Conservation (phyloP, 2,797 vertebrate genomes). For the Phyllotis vaccarum region DNA sequence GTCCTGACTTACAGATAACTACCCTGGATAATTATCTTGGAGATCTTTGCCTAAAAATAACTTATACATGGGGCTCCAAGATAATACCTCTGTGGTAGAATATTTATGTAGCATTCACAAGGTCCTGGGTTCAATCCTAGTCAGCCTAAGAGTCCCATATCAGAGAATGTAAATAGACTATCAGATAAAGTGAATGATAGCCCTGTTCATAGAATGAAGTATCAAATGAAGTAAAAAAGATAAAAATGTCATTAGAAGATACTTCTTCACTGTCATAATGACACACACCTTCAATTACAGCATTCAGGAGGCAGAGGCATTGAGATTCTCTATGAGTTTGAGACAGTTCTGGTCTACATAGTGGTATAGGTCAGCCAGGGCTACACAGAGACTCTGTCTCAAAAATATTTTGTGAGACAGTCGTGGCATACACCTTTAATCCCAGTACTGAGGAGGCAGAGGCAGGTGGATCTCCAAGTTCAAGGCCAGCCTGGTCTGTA, state of each 20-base stretch:
- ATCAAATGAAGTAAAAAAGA: slow-evolving; percentile 32
- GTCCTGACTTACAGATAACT: background rate
- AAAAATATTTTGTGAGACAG: background rate
- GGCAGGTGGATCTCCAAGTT: background rate
- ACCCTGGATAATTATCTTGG: background rate
- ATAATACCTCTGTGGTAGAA: background rate
- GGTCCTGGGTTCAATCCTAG: background rate
- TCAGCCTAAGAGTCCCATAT: background rate
- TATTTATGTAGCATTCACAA: background rate
- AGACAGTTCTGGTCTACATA: background rate
- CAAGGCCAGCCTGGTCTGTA: background rate
- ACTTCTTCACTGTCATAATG: background rate
- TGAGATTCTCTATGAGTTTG: background rate
- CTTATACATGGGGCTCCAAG: background rate
- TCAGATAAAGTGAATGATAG: background rate
- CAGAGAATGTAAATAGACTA: background rate
- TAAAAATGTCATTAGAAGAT: background rate
- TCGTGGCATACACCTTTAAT: background rate
- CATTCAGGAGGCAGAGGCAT: background rate
- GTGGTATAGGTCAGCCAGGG: background rate
- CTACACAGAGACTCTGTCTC: background rate
- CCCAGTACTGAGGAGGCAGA: background rate
- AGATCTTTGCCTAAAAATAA: slow-evolving; percentile 12
- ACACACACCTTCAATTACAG: background rate
- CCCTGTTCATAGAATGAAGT: slow-evolving; percentile 36